These are phyloP conservation scores for Grammomys dolichurus DNA, from an alignment of 2,113 vertebrate species.

Conservation along the genomic window DNA sequence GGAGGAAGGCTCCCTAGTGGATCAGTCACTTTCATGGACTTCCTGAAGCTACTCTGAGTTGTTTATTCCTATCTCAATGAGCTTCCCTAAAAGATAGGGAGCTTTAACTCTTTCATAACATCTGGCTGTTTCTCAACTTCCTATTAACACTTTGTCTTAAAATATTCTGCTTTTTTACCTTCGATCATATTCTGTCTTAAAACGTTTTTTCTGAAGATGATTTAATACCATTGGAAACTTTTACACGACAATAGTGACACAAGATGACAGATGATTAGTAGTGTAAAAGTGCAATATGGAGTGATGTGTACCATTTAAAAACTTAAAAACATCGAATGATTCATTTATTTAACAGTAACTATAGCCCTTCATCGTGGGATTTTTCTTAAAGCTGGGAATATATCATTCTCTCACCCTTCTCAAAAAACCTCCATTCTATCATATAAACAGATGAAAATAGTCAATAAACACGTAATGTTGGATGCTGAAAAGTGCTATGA, in stretches of 20 bases:
- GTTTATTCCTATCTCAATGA: neutral
- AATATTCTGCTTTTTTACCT: neutral
- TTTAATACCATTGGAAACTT: neutral
- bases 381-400: neutral
- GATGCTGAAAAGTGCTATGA: neutral
- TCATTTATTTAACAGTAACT: neutral
- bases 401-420: neutral
- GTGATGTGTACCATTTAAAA: neutral
- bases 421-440: neutral
- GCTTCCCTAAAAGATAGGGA: neutral
- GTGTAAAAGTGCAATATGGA: neutral
- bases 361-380: neutral
- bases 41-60: neutral
- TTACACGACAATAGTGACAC: neutral
- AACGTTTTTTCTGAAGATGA: neutral
- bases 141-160: neutral
- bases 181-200: neutral
- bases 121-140: neutral
- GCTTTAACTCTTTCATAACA: neutral
- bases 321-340: neutral
- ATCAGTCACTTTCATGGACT: neutral
- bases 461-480: neutral
- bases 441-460: neutral
- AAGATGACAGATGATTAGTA: neutral
- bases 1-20: neutral